phyloP scores from a whole-genome alignment of 2,797 vertebrate species.

The Chlorospingus flavigularis region DNA sequence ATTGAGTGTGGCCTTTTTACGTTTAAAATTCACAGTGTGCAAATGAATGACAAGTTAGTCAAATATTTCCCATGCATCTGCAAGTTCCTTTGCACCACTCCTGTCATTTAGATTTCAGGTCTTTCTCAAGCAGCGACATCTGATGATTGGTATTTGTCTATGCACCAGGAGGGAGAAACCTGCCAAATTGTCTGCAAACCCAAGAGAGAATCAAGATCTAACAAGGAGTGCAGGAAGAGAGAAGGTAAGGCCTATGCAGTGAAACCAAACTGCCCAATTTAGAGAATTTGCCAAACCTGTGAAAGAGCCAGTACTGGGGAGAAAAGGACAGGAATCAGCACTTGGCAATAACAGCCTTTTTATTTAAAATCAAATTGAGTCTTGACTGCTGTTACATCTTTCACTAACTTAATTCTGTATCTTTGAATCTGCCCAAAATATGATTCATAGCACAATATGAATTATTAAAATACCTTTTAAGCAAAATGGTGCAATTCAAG shows the following conservation, averaged over 20 bases:
- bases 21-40: background rate
- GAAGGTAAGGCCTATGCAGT: background rate
- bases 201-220: background rate
- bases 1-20: background rate
- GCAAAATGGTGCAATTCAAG: background rate
- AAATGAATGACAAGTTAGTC: background rate
- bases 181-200: background rate
- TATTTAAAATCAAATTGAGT: background rate
- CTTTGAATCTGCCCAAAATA: background rate
- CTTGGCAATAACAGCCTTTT: background rate
- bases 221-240: background rate
- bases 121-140: background rate
- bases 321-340: background rate
- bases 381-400: background rate
- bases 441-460: background rate
- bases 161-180: background rate
- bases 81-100: background rate
- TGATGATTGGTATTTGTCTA: background rate
- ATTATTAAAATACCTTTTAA: conserved; percentile 4
- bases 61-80: background rate
- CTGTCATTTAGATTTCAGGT: background rate
- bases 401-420: background rate
- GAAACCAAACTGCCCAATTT: background rate
- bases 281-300: background rate
- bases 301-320: background rate